Conservation (phyloP, 2,797 vertebrate species). For the Enteromius treurensis region DNA sequence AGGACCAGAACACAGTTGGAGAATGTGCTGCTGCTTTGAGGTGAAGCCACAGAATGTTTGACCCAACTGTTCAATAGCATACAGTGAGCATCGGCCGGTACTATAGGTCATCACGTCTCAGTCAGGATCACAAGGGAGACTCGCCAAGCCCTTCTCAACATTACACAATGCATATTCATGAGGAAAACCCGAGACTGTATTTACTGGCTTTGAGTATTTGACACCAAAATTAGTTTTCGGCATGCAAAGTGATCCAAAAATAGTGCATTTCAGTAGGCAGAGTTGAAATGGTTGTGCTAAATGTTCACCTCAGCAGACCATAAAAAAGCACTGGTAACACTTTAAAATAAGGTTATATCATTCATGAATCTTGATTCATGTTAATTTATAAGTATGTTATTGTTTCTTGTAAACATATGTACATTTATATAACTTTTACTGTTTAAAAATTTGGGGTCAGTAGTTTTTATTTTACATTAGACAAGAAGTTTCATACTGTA, state of each 20-base stretch:
- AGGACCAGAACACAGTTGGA: conserved; percentile 2
- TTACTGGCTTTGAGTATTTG: conserved; percentile 3
- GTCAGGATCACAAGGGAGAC: background rate
- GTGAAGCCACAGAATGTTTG: conserved; percentile 34
- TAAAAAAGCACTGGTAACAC: background rate
- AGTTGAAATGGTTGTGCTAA: background rate
- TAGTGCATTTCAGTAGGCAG: background rate
- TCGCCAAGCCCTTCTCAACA: background rate
- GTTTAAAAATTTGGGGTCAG: background rate
- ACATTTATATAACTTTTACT: background rate
- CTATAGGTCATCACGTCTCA: background rate
- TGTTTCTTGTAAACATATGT: too few relatives aligned
- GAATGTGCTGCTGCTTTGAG: conserved; percentile 30
- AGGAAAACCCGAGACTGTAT: background rate
- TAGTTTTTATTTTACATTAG: background rate
- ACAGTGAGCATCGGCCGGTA: background rate
- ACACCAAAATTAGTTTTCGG: background rate
- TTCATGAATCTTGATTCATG: background rate
- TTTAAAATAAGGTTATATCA: background rate
- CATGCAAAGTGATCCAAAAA: too few relatives aligned
- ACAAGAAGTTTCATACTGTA: background rate
- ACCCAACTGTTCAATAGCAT: background rate
- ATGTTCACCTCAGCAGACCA: background rate
- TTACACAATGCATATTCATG: conserved; percentile 21
- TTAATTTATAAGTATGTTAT: background rate